Base-by-base conservation (phyloP, 2,888 invertebrate species). In the Andrena chrysosceles region DNA sequence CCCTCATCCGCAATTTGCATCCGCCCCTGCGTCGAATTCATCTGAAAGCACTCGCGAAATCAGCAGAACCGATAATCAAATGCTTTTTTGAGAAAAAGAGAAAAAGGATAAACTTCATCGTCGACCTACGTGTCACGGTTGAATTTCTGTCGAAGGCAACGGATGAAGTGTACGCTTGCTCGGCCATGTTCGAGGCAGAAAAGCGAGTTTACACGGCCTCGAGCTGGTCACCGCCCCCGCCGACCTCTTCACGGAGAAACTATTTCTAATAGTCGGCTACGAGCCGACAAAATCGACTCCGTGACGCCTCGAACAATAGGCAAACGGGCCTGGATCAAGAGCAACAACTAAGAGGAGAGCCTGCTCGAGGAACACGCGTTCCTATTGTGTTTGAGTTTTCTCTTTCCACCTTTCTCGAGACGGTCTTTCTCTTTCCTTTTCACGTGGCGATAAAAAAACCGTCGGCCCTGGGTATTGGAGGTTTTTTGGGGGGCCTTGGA, bases 221-320 rank as follows among this genome's bases (percentile, higher is more conserved):
- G 89, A 83, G 62, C 75, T 90, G 90, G 91, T 91, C 91, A 91
- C 87, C 90, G 90, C 86, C 89, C 90, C 77, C 87, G 74, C 85
- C 80, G 71, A 67, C 81, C 77, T 70, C 85, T 87, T 90, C 91
- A 90, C 84, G 85, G 77, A 83, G 85, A 90, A 90, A 90, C 90
- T 91, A 91, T 91, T 91, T 91, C 90, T 91, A 91, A 91, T 90
- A 67, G 85, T 83, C 83, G 77, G 69, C 76, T 52, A 78, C 77
- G 63, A 31, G 77, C 79, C 80, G 83, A 83, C 78, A 73, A 85
- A 87, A 85, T 86, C 81, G 81, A 29, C 78, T 68, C n/a, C 70
- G 75, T 80, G 71, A 82, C 83, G 72, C 54, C 62, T 23, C 66
- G 76, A 66, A 87, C 80, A 87, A 87, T 87, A 69, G 83, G 56